These are phyloP conservation scores for Apis dorsata DNA, from an alignment of 1,140 invertebrate species.

Conservation along the genomic window DNA sequence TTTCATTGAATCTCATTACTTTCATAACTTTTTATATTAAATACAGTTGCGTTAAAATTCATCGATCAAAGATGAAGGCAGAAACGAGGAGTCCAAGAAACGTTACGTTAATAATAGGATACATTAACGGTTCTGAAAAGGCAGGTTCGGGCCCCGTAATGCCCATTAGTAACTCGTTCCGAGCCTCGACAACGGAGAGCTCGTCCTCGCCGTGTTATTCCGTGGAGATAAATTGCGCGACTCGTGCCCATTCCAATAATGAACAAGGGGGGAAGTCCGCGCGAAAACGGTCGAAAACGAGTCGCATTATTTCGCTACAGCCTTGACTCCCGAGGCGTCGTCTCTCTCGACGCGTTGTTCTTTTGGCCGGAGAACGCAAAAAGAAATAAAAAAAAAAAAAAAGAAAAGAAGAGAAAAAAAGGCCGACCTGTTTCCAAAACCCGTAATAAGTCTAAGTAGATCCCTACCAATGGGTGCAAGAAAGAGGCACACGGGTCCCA, in stretches of 20 bases:
- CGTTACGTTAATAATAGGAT: too few relatives aligned
- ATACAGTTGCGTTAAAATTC: too few relatives aligned
- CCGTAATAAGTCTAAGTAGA: conserved; percentile 69
- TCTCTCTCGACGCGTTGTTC: too few relatives aligned
- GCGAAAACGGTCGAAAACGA: not conserved
- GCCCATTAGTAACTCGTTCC: conserved; percentile 21
- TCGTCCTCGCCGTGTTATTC: not conserved
- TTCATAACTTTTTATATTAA: too few relatives aligned
- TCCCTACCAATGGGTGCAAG: conserved; percentile 42
- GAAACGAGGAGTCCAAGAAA: too few relatives aligned
- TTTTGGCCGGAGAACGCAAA: too few relatives aligned
- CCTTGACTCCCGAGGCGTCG: too few relatives aligned
- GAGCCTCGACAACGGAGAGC: not conserved
- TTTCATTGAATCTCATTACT: too few relatives aligned
- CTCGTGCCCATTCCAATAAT: not conserved
- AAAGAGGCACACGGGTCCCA: conserved; percentile 54
- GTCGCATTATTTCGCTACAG: not conserved
- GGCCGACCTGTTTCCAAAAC: conserved; percentile 68
- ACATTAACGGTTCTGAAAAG: too few relatives aligned
- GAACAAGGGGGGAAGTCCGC: not conserved
- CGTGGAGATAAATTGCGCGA: not conserved
- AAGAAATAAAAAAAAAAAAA: too few relatives aligned
- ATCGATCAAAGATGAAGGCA: too few relatives aligned
- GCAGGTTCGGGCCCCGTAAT: not conserved
- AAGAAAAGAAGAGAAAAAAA: conserved; percentile 1